These are phyloP conservation scores for Agrotis puta DNA, from an alignment of 2,888 invertebrate species.

Conservation along the genomic window DNA sequence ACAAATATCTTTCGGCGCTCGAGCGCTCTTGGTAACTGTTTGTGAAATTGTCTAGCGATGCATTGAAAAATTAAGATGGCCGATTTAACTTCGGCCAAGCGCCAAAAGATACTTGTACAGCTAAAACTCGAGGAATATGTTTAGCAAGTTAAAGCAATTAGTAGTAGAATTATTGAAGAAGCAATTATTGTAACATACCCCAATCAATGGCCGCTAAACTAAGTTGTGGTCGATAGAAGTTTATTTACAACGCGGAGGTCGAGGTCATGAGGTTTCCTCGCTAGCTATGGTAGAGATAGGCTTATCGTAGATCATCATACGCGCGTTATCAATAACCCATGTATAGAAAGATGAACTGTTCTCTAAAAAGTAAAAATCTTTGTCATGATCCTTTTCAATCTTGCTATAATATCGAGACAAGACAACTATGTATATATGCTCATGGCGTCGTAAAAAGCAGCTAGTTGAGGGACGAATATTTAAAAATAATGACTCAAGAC, in stretches of 20 bases:
- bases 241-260: conserved; percentile 44
- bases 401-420: too few species aligned
- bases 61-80: too few species aligned
- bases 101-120: conserved; percentile 4
- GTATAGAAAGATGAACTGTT: background rate
- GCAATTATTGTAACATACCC: conserved; percentile 26
- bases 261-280: conserved; percentile 42
- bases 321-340: conserved; percentile 27
- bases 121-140: conserved; percentile 8
- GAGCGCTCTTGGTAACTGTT: background rate
- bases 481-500: too few species aligned
- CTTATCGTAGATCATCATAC: conserved; percentile 61
- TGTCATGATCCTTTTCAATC: too few species aligned
- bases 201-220: conserved; percentile 16
- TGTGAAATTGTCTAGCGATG: background rate
- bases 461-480: too few species aligned
- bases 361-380: too few species aligned
- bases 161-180: conserved; percentile 39
- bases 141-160: conserved; percentile 26
- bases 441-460: too few species aligned
- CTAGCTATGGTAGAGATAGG: conserved; percentile 64
- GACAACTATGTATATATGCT: too few species aligned
- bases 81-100: background rate
- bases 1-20: background rate
- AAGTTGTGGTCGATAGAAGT: conserved; percentile 27